Conservation (phyloP, 1,140 invertebrate species). For the Pseudomyrmex dendroicus region DNA sequence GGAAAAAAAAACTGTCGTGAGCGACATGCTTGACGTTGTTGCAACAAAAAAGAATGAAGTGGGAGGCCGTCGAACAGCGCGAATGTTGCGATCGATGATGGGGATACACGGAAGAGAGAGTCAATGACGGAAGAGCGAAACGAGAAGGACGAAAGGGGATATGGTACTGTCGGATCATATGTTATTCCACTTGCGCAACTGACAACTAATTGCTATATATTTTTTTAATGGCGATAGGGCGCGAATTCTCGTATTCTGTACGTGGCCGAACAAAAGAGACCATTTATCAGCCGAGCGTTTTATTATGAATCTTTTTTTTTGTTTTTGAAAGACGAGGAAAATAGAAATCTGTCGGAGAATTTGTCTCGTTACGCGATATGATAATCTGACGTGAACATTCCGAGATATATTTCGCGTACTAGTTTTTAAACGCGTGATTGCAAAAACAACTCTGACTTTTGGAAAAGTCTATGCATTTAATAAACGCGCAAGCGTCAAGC, state of each 20-base stretch:
- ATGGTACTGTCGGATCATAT: neutral
- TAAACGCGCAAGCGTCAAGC: too few relatives aligned
- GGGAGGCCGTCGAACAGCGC: neutral
- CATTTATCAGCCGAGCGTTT: constrained; percentile 61
- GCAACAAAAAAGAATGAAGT: constrained; percentile 3
- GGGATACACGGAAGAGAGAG: neutral
- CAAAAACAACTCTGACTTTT: too few relatives aligned
- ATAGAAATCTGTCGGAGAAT: neutral
- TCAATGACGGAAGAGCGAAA: constrained; percentile 16
- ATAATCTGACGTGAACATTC: too few relatives aligned
- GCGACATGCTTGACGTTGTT: neutral
- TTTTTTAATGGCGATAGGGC: neutral
- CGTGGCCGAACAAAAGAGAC: constrained; percentile 12
- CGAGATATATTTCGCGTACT: too few relatives aligned
- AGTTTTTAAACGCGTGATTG: too few relatives aligned
- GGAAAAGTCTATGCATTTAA: too few relatives aligned
- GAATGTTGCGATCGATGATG: constrained; percentile 16
- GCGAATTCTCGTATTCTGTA: neutral
- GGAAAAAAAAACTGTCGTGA: neutral
- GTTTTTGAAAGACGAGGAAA: neutral
- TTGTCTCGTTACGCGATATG: neutral
- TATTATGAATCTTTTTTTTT: constrained; percentile 45
- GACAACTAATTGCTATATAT: constrained; percentile 35
- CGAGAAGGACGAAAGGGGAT: constrained; percentile 2
- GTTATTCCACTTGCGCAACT: constrained; percentile 32